Evolutionary conservation across 2,113 vertebrate genomes (phyloP), one percentile per base, ranked within the genome.

Genomic region (Stigmatopora argus): DNA sequence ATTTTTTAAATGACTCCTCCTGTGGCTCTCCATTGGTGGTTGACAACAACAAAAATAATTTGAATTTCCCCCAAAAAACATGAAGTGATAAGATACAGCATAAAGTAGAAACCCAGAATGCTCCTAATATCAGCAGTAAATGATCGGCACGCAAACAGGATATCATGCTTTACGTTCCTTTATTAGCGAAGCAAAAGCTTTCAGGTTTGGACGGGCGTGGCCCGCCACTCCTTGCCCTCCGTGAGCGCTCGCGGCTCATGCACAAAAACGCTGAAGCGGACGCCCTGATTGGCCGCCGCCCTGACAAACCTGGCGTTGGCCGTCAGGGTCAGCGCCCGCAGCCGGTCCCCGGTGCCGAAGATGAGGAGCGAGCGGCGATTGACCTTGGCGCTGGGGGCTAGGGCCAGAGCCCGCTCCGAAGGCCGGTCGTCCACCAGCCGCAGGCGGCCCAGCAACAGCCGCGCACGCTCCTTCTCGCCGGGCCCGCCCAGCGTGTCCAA

Each of bases 281-380:
- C 92, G 0, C 95, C 95, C 83, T 99, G 96, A 85, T 99, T 97
- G 73, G 92, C 93, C 0, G 97, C 95, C 5, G 97, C 95, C 66
- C 97, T 92, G 49, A 99, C 92, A 69, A 99, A 98, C 12, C 96
- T 93, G 48, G 94, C 96, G 68, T 99, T 99, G 5, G 97, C 97
- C 0, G 96, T 98, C 95, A 98, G 94, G 6, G 97, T 98, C 67
- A 97, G 86, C 1, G 97, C 96, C 72, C 87, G 94, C 55, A 98
- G 84, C 0, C 90, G 75, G 78, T 99, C 96, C 26, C 97, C 97
- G 0, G 95, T 98, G 11, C 97, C 97, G 46, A 99, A 99, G 80
- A 98, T 98, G 44, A 90, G 85, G 34, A 98, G 84, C 0, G 96
- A 98, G 66, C 96, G 94, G 12, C 66, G 90, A 58, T 94, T 98